A percentile compares a stretch with the other conserved stretches of the same genome.
These are phyloP conservation scores for Tupaia chinensis DNA, from an alignment of 2,113 vertebrate genomes.

Conservation along the genomic window DNA sequence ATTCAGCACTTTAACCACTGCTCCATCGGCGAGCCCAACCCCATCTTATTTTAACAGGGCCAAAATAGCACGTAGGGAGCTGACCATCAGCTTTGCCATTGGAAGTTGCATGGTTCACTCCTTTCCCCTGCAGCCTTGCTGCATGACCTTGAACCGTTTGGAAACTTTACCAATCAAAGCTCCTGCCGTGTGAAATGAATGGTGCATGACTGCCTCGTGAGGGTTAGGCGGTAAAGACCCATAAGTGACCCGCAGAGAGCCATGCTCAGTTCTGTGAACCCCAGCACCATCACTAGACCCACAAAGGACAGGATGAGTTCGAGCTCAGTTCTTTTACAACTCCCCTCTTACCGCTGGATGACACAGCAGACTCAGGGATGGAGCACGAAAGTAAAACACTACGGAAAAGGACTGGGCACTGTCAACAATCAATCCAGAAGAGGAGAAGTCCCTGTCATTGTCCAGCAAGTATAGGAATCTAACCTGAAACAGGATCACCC, in stretches of 20 bases:
- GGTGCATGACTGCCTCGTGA: neutral
- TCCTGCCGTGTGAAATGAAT: no score
- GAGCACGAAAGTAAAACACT: no score
- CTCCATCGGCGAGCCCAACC: no score
- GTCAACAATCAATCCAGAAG: neutral
- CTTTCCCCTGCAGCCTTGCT: neutral
- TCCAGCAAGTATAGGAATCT: neutral
- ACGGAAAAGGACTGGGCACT: no score
- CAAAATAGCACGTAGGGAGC: no score
- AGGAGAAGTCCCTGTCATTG: neutral
- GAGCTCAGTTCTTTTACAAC: neutral
- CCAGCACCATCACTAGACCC: neutral
- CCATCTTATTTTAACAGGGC: neutral
- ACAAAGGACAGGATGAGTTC: neutral
- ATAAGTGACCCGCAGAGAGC: no score
- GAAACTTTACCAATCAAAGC: neutral
- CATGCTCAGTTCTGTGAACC: no score
- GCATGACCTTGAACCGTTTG: neutral
- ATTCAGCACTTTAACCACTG: no score
- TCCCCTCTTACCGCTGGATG: neutral
- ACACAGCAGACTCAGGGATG: no score
- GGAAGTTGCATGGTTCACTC: neutral
- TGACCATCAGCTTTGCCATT: no score
- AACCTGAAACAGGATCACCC: neutral
- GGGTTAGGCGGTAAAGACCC: neutral